These are phyloP conservation scores for Australoheros scitulus DNA, from an alignment of 2,113 vertebrate genomes.

Conservation along the genomic window DNA sequence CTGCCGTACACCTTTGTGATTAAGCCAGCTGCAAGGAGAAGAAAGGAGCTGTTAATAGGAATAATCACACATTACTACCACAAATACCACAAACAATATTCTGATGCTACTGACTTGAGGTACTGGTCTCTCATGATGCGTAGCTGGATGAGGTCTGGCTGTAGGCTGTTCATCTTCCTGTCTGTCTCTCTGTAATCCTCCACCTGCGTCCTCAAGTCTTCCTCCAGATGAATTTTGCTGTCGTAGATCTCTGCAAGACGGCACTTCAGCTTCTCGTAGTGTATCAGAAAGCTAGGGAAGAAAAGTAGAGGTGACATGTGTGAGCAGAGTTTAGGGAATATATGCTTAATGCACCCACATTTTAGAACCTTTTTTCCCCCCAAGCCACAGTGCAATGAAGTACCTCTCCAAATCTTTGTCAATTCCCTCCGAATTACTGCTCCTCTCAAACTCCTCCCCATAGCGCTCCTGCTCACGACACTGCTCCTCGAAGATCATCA, in stretches of 20 bases:
- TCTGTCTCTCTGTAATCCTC: conserved; percentile 95
- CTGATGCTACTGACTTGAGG: conserved; percentile 86
- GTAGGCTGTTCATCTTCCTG: conserved; percentile 95
- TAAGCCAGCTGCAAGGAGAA: conserved; percentile 87
- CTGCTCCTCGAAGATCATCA: conserved; percentile 95
- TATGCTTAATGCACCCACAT: neutral
- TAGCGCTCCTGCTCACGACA: conserved; percentile 91
- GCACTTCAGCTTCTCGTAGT: conserved; percentile 95
- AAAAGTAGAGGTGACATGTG: conserved; percentile 31
- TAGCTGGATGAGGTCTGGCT: conserved; percentile 94
- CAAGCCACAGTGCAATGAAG: neutral
- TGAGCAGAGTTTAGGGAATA: neutral
- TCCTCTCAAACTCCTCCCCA: conserved; percentile 90
- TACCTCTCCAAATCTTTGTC: conserved; percentile 94
- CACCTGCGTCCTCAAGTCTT: conserved; percentile 93
- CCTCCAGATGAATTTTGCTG: conserved; percentile 92
- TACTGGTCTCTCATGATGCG: conserved; percentile 96
- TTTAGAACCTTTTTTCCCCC: no score
- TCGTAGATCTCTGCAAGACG: conserved; percentile 95
- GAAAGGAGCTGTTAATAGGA: neutral
- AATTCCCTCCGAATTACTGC: conserved; percentile 83
- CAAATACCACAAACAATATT: neutral
- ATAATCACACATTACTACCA: neutral
- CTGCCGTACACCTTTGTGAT: conserved; percentile 95
- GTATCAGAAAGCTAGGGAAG: conserved; percentile 88